phyloP scores from a whole-genome alignment of 2,888 invertebrate genomes.

The Morinoia aosen region DNA sequence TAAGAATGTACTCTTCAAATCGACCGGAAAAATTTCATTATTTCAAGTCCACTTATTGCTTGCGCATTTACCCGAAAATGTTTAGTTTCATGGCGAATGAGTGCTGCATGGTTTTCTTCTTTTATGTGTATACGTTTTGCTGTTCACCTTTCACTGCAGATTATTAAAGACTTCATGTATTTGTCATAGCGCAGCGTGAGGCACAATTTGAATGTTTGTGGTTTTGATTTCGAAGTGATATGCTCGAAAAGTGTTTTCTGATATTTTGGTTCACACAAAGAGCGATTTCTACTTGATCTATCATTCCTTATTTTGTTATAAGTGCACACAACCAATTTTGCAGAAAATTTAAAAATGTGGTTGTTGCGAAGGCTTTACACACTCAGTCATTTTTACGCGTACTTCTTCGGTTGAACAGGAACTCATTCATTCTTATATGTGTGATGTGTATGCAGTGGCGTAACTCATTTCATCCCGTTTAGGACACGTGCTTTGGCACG shows the following conservation, averaged over 20 bases:
- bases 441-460: not conserved
- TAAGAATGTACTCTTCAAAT: slow-evolving; percentile 27
- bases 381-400: not conserved
- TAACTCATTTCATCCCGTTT: not conserved
- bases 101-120: not conserved
- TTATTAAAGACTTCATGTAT: not conserved
- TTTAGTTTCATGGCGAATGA: not conserved
- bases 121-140: not conserved
- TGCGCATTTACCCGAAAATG: not conserved
- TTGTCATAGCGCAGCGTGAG: not conserved
- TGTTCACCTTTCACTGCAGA: not conserved
- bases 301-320: no score
- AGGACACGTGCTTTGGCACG: not conserved
- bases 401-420: not conserved
- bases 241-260: not conserved
- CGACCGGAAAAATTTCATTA: slow-evolving; percentile 8
- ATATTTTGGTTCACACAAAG: not conserved
- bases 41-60: not conserved
- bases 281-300: not conserved
- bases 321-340: no score
- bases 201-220: not conserved
- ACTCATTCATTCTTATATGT: not conserved
- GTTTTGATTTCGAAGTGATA: not conserved
- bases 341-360: no score
- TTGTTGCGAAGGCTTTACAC: not conserved